phyloP scores from a whole-genome alignment of 2,797 vertebrate species.

The Acrocephalus scirpaceus region DNA sequence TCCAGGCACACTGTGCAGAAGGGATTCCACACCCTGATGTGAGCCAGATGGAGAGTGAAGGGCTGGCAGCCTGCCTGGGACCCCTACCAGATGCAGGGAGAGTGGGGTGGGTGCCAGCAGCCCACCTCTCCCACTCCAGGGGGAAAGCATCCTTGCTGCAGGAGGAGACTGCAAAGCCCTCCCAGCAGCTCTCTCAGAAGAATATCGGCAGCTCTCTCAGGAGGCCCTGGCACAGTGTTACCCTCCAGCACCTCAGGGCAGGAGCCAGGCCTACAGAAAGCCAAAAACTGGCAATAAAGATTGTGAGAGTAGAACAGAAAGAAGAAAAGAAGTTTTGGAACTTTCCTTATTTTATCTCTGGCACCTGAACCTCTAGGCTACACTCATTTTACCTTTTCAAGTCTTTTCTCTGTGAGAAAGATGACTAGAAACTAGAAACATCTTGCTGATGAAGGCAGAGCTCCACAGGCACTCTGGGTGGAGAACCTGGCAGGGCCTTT shows the following conservation, averaged over 20 bases:
- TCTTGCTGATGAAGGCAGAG: neutral
- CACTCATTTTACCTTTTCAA: neutral
- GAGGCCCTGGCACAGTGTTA: neutral
- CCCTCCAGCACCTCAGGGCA: neutral
- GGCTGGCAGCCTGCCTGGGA: neutral
- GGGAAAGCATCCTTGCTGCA: neutral
- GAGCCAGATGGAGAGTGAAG: neutral
- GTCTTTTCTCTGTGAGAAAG: neutral
- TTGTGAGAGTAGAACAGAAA: neutral
- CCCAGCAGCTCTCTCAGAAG: neutral
- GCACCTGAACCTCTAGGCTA: neutral
- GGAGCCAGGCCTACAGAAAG: neutral
- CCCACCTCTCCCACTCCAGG: rapidly evolving
- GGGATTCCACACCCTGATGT: neutral
- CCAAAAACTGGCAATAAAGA: neutral
- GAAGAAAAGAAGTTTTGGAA: neutral
- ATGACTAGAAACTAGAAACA: neutral
- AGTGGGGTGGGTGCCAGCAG: neutral
- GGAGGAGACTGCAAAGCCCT: neutral
- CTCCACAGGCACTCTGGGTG: neutral
- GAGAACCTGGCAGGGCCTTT: neutral
- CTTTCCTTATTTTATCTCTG: neutral
- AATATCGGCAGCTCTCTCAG: neutral
- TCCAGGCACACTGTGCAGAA: neutral
- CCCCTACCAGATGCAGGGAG: rapidly evolving